Base-by-base conservation (phyloP, 1,140 invertebrate genomes). In the Berghia stephanieae region DNA sequence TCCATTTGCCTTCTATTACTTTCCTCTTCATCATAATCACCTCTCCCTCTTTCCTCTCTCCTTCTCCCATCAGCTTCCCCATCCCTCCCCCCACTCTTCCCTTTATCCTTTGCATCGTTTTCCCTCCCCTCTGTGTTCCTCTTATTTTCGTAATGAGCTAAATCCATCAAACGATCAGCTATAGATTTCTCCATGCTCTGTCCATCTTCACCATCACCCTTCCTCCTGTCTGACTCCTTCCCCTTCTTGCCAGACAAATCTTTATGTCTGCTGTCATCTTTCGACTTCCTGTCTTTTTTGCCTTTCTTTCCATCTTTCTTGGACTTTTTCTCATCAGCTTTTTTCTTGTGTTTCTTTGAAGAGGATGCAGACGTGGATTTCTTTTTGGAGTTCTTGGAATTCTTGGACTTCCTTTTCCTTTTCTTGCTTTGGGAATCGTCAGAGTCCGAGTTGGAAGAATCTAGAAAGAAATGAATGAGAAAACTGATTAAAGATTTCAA, bases 81-180 rank as follows among this genome's bases (percentile, higher is more conserved):
- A 13, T 27, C 57, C 27, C 10, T 63, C 57, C 8, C 27, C 27
- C 13, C 8, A 10, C 27, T 27, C 27, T 27, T 63, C 27, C 27
- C 27, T 63, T n/a, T n/a, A n/a, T n/a, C n/a, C 49, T 36, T 38
- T 52, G 18, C 72, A 18, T 36, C 38, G 5, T 13, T 69, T 10
- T 36, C 67, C 67, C 38, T 69, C 31, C 38, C 18, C 16, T 74
- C 52, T 36, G 16, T 57, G 21, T 57, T 52, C n/a, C 2, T 74
- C 34, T 52, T 40, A 21, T 73, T n/a, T 0, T 63, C 74, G 52
- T 76, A 76, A 42, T 68, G 42, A 10, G 74, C 74, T 63, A 76
- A 67, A 36, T 66, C 42, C 43, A 76, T 42, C 42, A 76, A 44
- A 24, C 74, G 44, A 38, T 66, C 74, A 3, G 74, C 74, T 46